These are phyloP conservation scores for Delia radicum DNA, from an alignment of 1,140 invertebrate genomes.

Conservation along the genomic window DNA sequence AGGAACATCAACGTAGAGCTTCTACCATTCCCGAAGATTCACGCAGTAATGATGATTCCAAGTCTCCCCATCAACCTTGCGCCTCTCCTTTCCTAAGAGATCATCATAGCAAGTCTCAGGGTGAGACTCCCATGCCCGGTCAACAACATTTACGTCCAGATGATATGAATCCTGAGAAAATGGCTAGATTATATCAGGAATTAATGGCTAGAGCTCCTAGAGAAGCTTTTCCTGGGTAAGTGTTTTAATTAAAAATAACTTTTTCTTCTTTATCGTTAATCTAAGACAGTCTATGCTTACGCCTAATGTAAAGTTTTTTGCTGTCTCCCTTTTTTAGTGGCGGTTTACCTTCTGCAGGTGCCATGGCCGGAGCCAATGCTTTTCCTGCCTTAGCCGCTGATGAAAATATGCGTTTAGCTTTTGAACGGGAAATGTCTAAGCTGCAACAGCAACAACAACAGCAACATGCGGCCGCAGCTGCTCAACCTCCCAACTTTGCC, in stretches of 20 bases:
- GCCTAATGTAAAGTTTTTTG: constrained; percentile 70
- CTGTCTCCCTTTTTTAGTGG: constrained; percentile 80
- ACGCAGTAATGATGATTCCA: constrained; percentile 76
- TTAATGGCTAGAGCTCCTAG: constrained; percentile 75
- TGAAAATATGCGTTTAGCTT: constrained; percentile 84
- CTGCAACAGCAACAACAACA: constrained; percentile 66
- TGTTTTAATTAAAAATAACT: constrained; percentile 21
- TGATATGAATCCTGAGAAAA: constrained; percentile 95
- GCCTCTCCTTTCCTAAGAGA: constrained; percentile 73
- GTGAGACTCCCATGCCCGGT: background rate
- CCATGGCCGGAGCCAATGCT: constrained; percentile 58
- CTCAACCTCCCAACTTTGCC: constrained; percentile 62
- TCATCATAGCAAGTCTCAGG: constrained; percentile 38
- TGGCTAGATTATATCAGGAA: constrained; percentile 95
- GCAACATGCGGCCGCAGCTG: constrained; percentile 60
- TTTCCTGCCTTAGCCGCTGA: constrained; percentile 60
- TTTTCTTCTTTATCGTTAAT: background rate
- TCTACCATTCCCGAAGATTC: constrained; percentile 61
- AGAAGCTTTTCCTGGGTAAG: constrained; percentile 72
- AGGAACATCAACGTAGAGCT: constrained; percentile 37
- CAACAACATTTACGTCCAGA: constrained; percentile 73
- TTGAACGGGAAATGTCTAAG: constrained; percentile 87
- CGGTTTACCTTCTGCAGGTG: constrained; percentile 62
- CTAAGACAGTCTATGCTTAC: constrained; percentile 48
- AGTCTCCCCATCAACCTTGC: constrained; percentile 76